phyloP scores from a whole-genome alignment of 1,140 invertebrate species.

The Cherax quadricarinatus region DNA sequence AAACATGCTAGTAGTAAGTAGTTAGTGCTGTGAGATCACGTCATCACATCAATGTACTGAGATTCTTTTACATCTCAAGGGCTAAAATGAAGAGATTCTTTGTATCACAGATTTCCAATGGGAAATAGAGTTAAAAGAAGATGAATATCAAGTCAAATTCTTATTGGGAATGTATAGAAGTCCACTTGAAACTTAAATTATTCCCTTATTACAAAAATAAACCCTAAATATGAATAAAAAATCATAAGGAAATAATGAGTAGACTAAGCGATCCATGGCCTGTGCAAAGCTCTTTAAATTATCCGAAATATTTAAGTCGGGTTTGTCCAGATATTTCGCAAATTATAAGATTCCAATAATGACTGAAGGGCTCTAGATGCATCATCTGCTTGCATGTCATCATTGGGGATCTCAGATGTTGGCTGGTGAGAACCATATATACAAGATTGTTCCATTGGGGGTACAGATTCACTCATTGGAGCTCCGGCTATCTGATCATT shows the following conservation, averaged over 20 bases:
- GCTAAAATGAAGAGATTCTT: slow-evolving; percentile 1
- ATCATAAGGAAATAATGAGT: not conserved
- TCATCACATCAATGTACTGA: slow-evolving; percentile 17
- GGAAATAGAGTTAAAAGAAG: not conserved
- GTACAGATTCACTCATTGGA: not conserved
- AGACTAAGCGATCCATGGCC: not conserved
- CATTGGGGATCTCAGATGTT: slow-evolving; percentile 3
- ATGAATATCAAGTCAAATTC: not conserved
- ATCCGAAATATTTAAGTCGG: slow-evolving; percentile 19
- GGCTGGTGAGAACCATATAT: slow-evolving; percentile 10
- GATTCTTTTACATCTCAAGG: slow-evolving; percentile 4
- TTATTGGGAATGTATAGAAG: slow-evolving; percentile 24
- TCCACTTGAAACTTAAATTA: slow-evolving; percentile 4
- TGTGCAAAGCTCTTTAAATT: not conserved
- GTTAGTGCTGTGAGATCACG: slow-evolving; percentile 26
- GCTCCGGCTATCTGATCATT: slow-evolving; percentile 33
- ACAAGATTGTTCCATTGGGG: slow-evolving; percentile 21
- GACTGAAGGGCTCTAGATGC: slow-evolving; percentile 57
- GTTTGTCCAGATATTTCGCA: slow-evolving; percentile 64
- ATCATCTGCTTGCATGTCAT: slow-evolving; percentile 50
- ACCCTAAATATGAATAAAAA: not conserved
- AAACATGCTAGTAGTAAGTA: slow-evolving; percentile 17
- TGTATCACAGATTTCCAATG: slow-evolving; percentile 23
- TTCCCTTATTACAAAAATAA: slow-evolving; percentile 2
- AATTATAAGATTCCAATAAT: slow-evolving; percentile 53